Evolutionary conservation across 2,888 invertebrate species (phyloP).

Genomic region (Lepidocyrtinus sp.): DNA sequence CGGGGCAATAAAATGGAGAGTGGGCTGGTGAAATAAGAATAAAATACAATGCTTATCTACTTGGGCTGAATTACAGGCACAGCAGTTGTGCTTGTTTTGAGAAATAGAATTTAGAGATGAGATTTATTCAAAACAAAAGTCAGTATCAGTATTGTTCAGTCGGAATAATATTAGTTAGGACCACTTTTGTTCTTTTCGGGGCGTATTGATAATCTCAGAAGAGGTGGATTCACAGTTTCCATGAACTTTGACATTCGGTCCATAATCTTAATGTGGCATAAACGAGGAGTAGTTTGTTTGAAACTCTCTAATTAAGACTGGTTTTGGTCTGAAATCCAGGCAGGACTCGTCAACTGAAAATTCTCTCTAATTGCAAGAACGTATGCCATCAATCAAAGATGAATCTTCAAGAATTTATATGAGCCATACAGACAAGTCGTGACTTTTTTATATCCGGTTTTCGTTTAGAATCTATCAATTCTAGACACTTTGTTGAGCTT

Average conservation of each 20-base stretch:
- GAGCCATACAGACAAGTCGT: not conserved
- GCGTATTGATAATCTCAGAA: too few relatives aligned
- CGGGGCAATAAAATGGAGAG: not conserved
- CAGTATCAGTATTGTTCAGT: too few relatives aligned
- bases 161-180: not conserved
- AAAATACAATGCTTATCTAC: not conserved
- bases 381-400: conserved; percentile 13
- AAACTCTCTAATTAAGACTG: not conserved
- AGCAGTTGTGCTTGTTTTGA: not conserved
- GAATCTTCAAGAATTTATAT: too few relatives aligned
- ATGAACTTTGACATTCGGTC: too few relatives aligned
- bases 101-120: not conserved
- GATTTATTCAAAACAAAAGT: too few relatives aligned
- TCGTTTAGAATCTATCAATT: not conserved
- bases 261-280: not conserved
- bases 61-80: not conserved
- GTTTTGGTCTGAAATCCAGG: not conserved
- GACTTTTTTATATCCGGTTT: conserved; percentile 6
- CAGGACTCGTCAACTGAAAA: not conserved
- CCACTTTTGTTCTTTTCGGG: too few relatives aligned
- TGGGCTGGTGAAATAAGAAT: not conserved
- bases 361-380: not conserved
- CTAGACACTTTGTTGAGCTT: conserved; percentile 20
- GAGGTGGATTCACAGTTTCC: too few relatives aligned
- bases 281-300: too few relatives aligned